Conservation (phyloP, 2,888 invertebrate species). For the Thecocarcelia acutangulata region DNA sequence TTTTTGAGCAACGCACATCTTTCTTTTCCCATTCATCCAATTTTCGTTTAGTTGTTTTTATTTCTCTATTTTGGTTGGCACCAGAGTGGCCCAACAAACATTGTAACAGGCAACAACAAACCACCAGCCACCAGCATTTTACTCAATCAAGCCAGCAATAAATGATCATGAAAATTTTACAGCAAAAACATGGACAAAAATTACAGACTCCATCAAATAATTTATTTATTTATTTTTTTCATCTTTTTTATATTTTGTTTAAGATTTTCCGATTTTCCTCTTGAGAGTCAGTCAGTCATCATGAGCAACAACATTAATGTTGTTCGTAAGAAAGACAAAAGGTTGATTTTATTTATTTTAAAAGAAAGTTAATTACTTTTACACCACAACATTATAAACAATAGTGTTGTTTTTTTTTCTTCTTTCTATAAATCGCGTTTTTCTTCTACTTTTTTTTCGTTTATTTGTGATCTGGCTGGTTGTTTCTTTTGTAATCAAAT, state of each 20-base stretch:
- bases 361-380: slow-evolving; percentile 68
- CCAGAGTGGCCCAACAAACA: no score
- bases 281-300: not conserved
- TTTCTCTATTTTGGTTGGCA: slow-evolving; percentile 25
- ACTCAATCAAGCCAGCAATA: slow-evolving; percentile 31
- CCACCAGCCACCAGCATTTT: slow-evolving; percentile 21
- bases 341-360: slow-evolving; percentile 64
- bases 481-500: slow-evolving; percentile 54
- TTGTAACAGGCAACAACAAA: not conserved
- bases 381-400: slow-evolving; percentile 52
- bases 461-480: not conserved
- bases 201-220: slow-evolving; percentile 55
- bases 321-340: slow-evolving; percentile 49
- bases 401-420: slow-evolving; percentile 30
- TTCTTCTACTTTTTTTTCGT: not conserved
- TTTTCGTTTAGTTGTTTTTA: not conserved
- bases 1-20: slow-evolving; percentile 22
- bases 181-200: slow-evolving; percentile 31
- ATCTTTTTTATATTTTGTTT: slow-evolving; percentile 11
- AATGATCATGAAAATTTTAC: slow-evolving; percentile 23
- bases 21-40: slow-evolving; percentile 12
- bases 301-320: not conserved
- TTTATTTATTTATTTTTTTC: slow-evolving; percentile 48
- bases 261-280: slow-evolving; percentile 29
- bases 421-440: slow-evolving; percentile 38